These are phyloP conservation scores for Poeciliopsis gracilis DNA, from an alignment of 2,797 vertebrate species.

Conservation along the genomic window DNA sequence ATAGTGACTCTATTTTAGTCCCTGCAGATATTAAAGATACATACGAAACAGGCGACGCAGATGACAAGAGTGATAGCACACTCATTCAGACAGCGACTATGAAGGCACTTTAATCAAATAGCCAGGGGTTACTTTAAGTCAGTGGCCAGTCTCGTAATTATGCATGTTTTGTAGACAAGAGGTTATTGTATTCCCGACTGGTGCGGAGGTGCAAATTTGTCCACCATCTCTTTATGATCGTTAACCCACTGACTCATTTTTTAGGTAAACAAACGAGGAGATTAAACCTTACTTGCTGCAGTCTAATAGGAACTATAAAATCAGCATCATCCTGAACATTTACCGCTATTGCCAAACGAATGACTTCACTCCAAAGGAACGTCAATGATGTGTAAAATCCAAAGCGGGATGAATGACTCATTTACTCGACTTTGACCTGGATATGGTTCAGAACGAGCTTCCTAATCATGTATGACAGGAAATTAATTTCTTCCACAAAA, in stretches of 20 bases:
- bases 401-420: constrained; percentile 34
- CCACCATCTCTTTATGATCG: constrained; percentile 30
- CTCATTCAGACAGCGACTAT: constrained; percentile 48
- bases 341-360: neutral
- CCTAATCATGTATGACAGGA: constrained; percentile 68
- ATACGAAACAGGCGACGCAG: constrained; percentile 61
- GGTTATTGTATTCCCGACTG: constrained; percentile 32
- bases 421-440: constrained; percentile 38
- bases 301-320: constrained; percentile 11
- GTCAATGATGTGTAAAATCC: constrained; percentile 40
- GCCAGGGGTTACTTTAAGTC: constrained; percentile 39
- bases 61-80: constrained; percentile 54
- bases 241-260: constrained; percentile 36
- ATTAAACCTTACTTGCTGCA: constrained; percentile 8
- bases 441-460: constrained; percentile 48
- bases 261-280: constrained; percentile 22
- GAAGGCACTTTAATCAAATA: constrained; percentile 41
- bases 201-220: constrained; percentile 37
- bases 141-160: constrained; percentile 22
- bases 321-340: constrained; percentile 8
- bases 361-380: constrained; percentile 3
- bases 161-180: constrained; percentile 30
- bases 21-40: constrained; percentile 74
- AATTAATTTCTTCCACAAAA: constrained; percentile 59
- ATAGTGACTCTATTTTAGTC: constrained; percentile 77